phyloP scores from a whole-genome alignment of 2,888 invertebrate species.

The Copidosoma aretas region DNA sequence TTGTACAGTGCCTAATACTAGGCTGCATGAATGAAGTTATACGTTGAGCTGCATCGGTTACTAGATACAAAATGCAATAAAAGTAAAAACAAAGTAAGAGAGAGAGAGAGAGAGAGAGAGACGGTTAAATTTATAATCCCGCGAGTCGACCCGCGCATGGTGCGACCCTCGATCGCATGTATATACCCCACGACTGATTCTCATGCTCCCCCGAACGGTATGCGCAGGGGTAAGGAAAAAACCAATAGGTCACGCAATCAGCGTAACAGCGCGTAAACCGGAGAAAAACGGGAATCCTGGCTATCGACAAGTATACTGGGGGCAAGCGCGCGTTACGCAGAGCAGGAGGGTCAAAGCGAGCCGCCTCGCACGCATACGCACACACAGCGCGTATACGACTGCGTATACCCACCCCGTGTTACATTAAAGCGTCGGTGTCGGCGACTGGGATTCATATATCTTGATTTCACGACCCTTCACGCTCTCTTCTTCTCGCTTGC shows the following conservation, averaged over 20 bases:
- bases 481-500: slow-evolving; percentile 44
- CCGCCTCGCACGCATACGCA: not conserved
- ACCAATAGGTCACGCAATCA: slow-evolving; percentile 17
- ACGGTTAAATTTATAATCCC: too few species aligned
- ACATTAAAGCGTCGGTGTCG: not conserved
- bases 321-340: not conserved
- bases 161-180: too few species aligned
- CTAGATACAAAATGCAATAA: too few species aligned
- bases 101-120: too few species aligned
- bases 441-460: slow-evolving; percentile 54
- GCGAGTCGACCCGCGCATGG: too few species aligned
- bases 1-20: too few species aligned
- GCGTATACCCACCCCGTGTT: not conserved
- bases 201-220: not conserved
- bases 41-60: too few species aligned
- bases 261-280: slow-evolving; percentile 27
- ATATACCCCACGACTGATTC: too few species aligned
- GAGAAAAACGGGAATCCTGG: slow-evolving; percentile 14
- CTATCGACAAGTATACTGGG: not conserved
- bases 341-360: slow-evolving; percentile 13
- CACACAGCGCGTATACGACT: not conserved
- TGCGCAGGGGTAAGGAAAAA: not conserved
- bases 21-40: too few species aligned
- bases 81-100: too few species aligned
- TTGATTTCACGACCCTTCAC: slow-evolving; percentile 60